Evolutionary conservation across 35 echinoderm and acorn worm species (phyloP).

Genomic region (Acanthaster planci): DNA sequence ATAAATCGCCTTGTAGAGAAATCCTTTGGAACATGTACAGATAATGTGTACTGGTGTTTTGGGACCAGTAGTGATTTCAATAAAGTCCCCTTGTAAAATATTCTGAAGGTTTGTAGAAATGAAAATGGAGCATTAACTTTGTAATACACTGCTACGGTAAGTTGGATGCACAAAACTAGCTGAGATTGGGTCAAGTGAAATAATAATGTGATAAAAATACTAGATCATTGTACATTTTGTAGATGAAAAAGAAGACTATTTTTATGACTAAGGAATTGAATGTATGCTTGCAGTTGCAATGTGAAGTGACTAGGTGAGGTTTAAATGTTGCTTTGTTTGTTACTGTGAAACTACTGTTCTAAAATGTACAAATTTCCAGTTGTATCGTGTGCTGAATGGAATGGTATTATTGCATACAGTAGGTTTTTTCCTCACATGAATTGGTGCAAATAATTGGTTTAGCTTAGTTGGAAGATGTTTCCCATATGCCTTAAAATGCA

Average conservation of each 20-base stretch:
- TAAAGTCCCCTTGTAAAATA: conserved; percentile 16
- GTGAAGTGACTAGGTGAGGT: too few species aligned
- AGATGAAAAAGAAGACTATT: conserved; percentile 28
- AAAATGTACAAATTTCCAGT: not conserved
- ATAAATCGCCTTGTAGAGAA: conserved; percentile 23
- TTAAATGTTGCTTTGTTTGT: too few species aligned
- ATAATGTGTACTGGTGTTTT: conserved; percentile 1
- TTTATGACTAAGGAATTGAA: conserved; percentile 13
- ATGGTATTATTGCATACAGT: not conserved
- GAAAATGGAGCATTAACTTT: not conserved
- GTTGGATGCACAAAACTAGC: not conserved
- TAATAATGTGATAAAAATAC: not conserved
- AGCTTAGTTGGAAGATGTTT: not conserved
- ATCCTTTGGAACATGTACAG: conserved; percentile 1
- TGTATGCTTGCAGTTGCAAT: not conserved
- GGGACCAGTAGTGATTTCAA: conserved; percentile 18
- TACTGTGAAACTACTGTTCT: not conserved
- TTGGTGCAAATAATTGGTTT: conserved; percentile 3
- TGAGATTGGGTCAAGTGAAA: conserved; percentile 7
- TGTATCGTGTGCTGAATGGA: conserved; percentile 1
- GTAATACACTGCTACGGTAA: too few species aligned
- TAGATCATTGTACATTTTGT: conserved; percentile 30
- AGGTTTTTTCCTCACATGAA: not conserved
- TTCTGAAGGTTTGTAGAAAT: conserved; percentile 11
- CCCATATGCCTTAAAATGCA: too few species aligned